Conservation (phyloP, 2,113 vertebrate species). For the Ceyx melanurus region DNA sequence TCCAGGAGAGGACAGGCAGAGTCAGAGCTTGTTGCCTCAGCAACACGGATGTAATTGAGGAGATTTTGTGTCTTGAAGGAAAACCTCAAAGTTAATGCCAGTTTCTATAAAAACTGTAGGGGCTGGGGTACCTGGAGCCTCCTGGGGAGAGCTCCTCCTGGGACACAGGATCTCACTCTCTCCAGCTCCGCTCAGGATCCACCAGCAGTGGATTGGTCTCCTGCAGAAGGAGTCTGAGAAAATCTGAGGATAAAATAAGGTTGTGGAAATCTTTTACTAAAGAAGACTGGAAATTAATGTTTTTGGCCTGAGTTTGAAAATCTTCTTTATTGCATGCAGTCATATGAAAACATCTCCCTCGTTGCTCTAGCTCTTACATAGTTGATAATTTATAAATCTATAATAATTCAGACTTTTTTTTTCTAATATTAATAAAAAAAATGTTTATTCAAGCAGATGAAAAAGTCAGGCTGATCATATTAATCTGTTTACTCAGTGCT, state of each 20-base stretch:
- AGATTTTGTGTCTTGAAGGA: slow-evolving; percentile 13
- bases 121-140: background rate
- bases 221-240: background rate
- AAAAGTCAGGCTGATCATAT: background rate
- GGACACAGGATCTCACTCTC: background rate
- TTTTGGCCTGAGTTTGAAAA: slow-evolving; percentile 16
- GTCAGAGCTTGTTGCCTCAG: background rate
- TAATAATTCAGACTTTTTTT: background rate
- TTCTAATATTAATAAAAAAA: slow-evolving; percentile 8
- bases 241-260: background rate
- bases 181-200: background rate
- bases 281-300: background rate
- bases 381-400: slow-evolving; percentile 16
- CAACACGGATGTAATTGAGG: background rate
- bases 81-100: background rate
- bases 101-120: background rate
- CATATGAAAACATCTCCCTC: background rate
- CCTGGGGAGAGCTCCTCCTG: background rate
- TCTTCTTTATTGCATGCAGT: background rate
- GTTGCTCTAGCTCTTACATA: background rate
- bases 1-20: slow-evolving; percentile 15
- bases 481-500: background rate
- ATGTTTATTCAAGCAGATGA: slow-evolving; percentile 37
- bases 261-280: background rate
- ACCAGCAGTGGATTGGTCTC: background rate